Evolutionary conservation across 2,888 invertebrate species (phyloP).

Genomic region (Epirrhoe tristata): DNA sequence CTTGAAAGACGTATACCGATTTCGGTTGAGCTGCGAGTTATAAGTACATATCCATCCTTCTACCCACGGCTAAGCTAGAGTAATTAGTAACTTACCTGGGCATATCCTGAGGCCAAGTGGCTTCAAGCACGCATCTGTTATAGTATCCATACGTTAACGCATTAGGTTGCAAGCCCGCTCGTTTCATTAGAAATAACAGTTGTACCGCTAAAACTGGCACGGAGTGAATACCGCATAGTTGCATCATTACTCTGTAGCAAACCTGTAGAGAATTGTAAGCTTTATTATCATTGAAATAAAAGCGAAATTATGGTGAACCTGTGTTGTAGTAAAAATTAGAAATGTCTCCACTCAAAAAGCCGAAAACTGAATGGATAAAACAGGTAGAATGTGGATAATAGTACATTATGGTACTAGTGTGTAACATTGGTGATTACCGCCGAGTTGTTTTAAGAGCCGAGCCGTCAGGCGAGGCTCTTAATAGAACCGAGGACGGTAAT

Average conservation of each 20-base stretch:
- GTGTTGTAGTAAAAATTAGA: background rate
- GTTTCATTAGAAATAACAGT: conserved; percentile 95
- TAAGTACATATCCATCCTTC: too few relatives aligned
- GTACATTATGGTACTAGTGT: too few relatives aligned
- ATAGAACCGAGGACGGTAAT: too few relatives aligned
- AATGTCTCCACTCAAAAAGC: too few relatives aligned
- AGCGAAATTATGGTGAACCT: background rate
- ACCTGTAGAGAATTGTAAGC: conserved; percentile 82
- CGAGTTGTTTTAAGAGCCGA: too few relatives aligned
- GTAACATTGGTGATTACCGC: too few relatives aligned
- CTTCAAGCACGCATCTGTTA: conserved; percentile 94
- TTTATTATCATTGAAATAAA: background rate
- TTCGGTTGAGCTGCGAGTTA: too few relatives aligned
- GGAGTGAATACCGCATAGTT: conserved; percentile 97
- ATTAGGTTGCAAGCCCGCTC: conserved; percentile 97
- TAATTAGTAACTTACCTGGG: conserved; percentile 73
- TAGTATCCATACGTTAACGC: conserved; percentile 98
- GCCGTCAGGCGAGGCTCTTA: too few relatives aligned
- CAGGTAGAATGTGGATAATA: too few relatives aligned
- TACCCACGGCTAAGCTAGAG: too few relatives aligned
- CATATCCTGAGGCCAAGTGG: conserved; percentile 96
- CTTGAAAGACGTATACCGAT: too few relatives aligned
- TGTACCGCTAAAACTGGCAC: conserved; percentile 98
- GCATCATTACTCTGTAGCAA: conserved; percentile 99
- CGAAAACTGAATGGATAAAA: too few relatives aligned